Evolutionary conservation across 1,140 invertebrate species (phyloP), one percentile per base, ranked within the genome.

Genomic region (Pachypsylla venusta): DNA sequence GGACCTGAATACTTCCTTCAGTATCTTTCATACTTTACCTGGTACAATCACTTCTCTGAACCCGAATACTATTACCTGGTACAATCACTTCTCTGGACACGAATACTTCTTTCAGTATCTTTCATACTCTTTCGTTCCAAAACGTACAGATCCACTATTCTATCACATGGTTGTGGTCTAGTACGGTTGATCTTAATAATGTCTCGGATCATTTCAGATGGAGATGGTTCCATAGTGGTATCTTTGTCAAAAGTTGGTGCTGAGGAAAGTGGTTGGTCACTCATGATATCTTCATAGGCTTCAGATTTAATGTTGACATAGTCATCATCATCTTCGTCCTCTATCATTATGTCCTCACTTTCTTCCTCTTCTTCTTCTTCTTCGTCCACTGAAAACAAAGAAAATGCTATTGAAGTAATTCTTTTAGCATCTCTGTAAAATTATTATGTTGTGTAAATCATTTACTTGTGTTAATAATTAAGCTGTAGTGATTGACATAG

Each of bases 141-240:
- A 26, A 64, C 66, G 66, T 79, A 82, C 10, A 82, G 67, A 61
- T 73, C 70, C 55, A 79, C 70, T 65, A 85, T 79, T 67, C 84
- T 77, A 69, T 90, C 87, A 67, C 87, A 92, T 1, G 87, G 81
- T 61, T 84, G 79, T 0, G 84, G 83, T 40, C 80, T 75, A 0
- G 88, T 91, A 61, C 86, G 77, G 56, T 16, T 53, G 56, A 60
- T 13, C 42, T 20, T 28, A 3, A 1, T 27, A 16, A 20, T 28
- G 25, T 25, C 56, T 28, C 12, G 28, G 2, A 35, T 28, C 25
- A 35, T 59, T 24, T 30, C 57, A 19, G 39, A 26, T 35, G 2
- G 28, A 20, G 56, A 42, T 53, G 12, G 54, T 53, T 24, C 53
- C 25, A 30, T 56, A 76, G 16, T 57, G 30, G 1, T 55, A 28